Percentiles rank a stretch among this genome's conserved stretches.
phyloP scores from a whole-genome alignment of 2,797 vertebrate genomes.

The Clarias fuscus region DNA sequence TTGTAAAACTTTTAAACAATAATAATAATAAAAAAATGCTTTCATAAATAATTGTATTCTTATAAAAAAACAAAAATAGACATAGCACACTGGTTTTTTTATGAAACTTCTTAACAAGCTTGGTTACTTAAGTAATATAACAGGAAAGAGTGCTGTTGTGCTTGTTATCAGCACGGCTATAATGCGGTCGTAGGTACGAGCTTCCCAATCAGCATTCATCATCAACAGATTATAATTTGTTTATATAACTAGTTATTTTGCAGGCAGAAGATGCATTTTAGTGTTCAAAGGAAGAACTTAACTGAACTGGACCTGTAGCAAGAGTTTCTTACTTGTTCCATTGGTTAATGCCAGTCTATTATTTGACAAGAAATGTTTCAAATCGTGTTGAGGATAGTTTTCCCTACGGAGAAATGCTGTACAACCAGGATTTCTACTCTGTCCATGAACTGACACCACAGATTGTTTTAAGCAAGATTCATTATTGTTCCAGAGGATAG shows the following conservation, averaged over 20 bases:
- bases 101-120: too few relatives aligned
- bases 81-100: too few relatives aligned
- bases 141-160: too few relatives aligned
- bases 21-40: background rate
- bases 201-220: too few relatives aligned
- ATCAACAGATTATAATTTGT: too few relatives aligned
- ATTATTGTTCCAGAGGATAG: too few relatives aligned
- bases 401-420: background rate
- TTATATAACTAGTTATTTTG: too few relatives aligned
- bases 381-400: background rate
- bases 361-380: background rate
- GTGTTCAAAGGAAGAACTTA: background rate
- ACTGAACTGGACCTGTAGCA: background rate
- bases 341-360: background rate
- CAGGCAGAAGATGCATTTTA: background rate
- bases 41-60: background rate
- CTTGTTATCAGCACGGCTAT: too few relatives aligned
- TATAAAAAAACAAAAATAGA: background rate
- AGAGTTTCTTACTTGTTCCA: background rate
- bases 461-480: background rate
- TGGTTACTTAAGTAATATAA: too few relatives aligned
- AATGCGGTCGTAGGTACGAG: too few relatives aligned
- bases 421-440: background rate
- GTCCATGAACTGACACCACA: background rate
- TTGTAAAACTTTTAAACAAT: background rate